Conservation (phyloP, 2,888 invertebrate genomes). For the Spialia ferax region DNA sequence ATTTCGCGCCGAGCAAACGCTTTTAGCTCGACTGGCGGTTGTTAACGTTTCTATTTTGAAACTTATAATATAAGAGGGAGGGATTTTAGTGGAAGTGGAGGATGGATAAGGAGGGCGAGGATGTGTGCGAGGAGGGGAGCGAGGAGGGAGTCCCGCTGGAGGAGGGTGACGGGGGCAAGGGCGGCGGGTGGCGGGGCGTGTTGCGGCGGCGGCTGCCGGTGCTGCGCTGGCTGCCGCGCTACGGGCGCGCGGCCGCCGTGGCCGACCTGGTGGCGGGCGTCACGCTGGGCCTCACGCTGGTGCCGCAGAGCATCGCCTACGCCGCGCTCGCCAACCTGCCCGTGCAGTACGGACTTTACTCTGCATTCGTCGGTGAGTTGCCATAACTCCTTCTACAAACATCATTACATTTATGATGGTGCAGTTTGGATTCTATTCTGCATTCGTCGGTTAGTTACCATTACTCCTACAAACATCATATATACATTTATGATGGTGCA, state of each 20-base stretch:
- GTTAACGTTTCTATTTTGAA: not conserved
- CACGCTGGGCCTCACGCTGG: constrained; percentile 96
- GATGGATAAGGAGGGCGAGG: not conserved
- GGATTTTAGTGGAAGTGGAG: not conserved
- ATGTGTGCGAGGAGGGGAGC: not conserved
- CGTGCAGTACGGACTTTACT: constrained; percentile 97
- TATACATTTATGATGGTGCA: too few relatives aligned
- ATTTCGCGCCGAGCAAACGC: constrained; percentile 1
- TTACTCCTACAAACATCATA: too few relatives aligned
- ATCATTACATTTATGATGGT: too few relatives aligned
- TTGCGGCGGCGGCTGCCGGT: constrained; percentile 77
- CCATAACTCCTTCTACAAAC: too few relatives aligned
- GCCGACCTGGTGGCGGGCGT: constrained; percentile 96
- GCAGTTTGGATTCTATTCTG: too few relatives aligned
- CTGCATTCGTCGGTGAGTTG: constrained; percentile 93
- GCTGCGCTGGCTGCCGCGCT: constrained; percentile 89
- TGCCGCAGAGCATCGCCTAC: constrained; percentile 97
- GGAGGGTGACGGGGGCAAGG: constrained; percentile 54
- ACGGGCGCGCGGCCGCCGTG: constrained; percentile 89
- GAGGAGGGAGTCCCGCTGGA: constrained; percentile 36
- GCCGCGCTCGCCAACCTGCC: constrained; percentile 94
- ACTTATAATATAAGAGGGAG: not conserved
- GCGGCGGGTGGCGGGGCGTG: constrained; percentile 50
- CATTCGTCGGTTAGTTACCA: too few relatives aligned
- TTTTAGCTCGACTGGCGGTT: not conserved